These are phyloP conservation scores for Rhinatrema bivittatum DNA, from an alignment of 2,797 vertebrate species.

Conservation along the genomic window DNA sequence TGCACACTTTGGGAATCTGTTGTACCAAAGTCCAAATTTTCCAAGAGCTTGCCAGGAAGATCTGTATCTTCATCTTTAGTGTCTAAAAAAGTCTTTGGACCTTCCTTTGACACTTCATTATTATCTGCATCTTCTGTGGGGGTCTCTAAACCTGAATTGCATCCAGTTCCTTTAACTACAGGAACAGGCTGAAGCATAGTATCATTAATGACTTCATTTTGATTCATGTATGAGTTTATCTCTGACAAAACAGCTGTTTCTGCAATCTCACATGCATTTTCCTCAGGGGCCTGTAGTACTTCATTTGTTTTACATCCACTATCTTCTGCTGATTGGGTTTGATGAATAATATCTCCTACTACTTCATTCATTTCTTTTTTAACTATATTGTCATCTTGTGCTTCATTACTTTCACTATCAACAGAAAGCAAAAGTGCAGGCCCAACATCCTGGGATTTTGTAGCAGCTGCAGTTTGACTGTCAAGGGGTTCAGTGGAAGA, in stretches of 20 bases:
- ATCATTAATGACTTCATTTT: conserved; percentile 30
- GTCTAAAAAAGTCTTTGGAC: conserved; percentile 22
- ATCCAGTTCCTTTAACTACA: conserved; percentile 23
- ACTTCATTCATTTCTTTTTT: conserved; percentile 25
- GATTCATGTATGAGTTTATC: conserved; percentile 13
- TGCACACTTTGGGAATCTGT: conserved; percentile 25
- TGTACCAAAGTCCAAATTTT: conserved; percentile 27
- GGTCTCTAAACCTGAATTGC: conserved; percentile 29
- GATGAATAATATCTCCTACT: conserved; percentile 22
- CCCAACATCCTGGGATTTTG: conserved; percentile 6
- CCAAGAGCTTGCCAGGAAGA: conserved; percentile 11
- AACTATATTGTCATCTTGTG: not conserved
- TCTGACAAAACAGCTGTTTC: conserved; percentile 13
- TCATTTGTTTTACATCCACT: conserved; percentile 26
- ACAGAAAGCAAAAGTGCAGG: conserved; percentile 27
- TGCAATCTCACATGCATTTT: conserved; percentile 13
- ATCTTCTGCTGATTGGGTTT: conserved; percentile 23
- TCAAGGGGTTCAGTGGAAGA: conserved; percentile 27
- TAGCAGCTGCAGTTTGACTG: conserved; percentile 14
- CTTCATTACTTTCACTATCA: conserved; percentile 21
- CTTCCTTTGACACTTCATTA: conserved; percentile 19
- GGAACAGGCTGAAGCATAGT: conserved; percentile 25
- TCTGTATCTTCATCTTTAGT: conserved; percentile 12
- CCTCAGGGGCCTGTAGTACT: conserved; percentile 12
- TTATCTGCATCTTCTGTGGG: conserved; percentile 19